Percentiles rank a stretch among this genome's conserved stretches.
Evolutionary conservation across 2,113 vertebrate genomes (phyloP).

Genomic region (Thymallus thymallus): DNA sequence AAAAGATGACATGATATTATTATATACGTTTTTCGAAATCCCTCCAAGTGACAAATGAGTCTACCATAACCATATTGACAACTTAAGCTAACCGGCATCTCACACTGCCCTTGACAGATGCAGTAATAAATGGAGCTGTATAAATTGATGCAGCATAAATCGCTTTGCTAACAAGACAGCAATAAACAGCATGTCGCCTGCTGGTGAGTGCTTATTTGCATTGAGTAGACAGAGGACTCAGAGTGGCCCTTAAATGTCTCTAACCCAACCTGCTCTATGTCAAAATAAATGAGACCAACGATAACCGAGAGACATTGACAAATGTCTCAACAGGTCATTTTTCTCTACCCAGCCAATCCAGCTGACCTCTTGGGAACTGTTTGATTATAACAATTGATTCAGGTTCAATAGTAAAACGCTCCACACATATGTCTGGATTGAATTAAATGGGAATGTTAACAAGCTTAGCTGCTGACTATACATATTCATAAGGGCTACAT

Average conservation of each 20-base stretch:
- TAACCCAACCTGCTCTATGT: neutral
- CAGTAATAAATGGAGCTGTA: conserved; percentile 51
- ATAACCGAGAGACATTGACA: neutral
- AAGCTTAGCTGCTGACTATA: conserved; percentile 33
- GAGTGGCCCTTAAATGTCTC: conserved; percentile 26
- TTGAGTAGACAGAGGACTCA: conserved; percentile 35
- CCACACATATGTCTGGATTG: conserved; percentile 37
- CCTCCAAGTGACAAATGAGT: conserved; percentile 30
- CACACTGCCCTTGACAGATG: conserved; percentile 47
- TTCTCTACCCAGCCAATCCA: neutral
- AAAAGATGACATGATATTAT: neutral
- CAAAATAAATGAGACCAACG: neutral
- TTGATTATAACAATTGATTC: conserved; percentile 21
- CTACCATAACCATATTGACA: conserved; percentile 42
- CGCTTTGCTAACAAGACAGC: conserved; percentile 44
- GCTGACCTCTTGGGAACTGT: conserved; percentile 1
- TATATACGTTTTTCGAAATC: conserved; percentile 46
- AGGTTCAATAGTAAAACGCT: conserved; percentile 12
- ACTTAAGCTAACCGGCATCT: conserved; percentile 35
- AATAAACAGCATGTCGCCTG: conserved; percentile 49
- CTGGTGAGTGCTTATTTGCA: conserved; percentile 53
- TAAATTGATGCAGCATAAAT: conserved; percentile 59
- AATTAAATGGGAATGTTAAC: conserved; percentile 49
- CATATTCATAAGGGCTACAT: conserved; percentile 52
- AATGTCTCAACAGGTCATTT: neutral